phyloP scores from a whole-genome alignment of 2,797 vertebrate species.

The Luscinia luscinia region DNA sequence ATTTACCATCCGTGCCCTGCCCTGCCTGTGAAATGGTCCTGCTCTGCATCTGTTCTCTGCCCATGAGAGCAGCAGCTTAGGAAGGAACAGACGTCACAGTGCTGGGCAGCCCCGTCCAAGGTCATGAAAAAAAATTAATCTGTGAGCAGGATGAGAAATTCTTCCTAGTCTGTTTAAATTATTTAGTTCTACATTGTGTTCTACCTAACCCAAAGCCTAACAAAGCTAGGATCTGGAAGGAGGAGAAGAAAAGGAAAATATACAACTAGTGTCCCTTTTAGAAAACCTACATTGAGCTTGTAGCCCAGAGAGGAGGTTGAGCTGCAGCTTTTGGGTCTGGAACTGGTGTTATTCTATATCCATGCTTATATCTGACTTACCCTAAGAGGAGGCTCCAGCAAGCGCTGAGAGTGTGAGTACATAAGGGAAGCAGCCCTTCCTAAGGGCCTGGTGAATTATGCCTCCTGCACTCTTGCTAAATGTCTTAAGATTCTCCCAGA shows the following conservation, averaged over 20 bases:
- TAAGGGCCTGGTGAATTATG: background rate
- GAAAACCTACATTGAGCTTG: background rate
- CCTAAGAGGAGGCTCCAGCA: background rate
- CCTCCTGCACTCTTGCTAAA: background rate
- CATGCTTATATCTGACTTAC: background rate
- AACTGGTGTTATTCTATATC: background rate
- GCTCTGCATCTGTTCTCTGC: background rate
- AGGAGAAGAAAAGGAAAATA: background rate
- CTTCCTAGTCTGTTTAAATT: background rate
- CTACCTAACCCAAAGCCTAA: background rate
- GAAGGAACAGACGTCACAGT: background rate
- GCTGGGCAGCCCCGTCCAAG: background rate
- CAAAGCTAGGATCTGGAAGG: background rate
- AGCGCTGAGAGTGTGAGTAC: background rate
- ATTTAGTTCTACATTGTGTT: background rate
- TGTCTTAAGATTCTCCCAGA: background rate
- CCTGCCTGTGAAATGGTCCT: background rate
- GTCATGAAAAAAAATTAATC: background rate
- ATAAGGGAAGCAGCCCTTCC: background rate
- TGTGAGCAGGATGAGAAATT: background rate
- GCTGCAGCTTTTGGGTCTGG: background rate
- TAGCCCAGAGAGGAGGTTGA: background rate
- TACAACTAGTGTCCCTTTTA: background rate
- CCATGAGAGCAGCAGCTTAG: background rate
- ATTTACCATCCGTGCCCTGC: background rate